phyloP scores from a whole-genome alignment of 2,113 vertebrate species.

The Leptobrachium ailaonicum region DNA sequence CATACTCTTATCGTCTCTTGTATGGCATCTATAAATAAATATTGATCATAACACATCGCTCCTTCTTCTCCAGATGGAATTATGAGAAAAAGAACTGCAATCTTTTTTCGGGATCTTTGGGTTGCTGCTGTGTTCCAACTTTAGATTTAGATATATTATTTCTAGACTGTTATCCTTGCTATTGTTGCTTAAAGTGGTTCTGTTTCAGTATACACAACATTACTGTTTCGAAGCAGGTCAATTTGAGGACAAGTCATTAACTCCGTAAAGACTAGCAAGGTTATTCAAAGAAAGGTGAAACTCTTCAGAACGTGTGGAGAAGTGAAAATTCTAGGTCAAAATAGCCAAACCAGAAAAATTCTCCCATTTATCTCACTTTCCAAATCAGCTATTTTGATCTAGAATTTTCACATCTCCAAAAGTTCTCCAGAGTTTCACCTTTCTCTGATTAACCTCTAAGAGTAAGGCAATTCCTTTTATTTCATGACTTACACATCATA shows the following conservation, averaged over 20 bases:
- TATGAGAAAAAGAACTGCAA: conserved; percentile 20
- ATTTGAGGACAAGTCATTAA: not conserved
- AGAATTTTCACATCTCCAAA: too few relatives aligned
- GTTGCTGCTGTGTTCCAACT: not conserved
- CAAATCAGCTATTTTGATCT: too few relatives aligned
- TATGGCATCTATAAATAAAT: conserved; percentile 39
- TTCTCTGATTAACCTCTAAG: too few relatives aligned
- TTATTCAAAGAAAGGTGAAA: too few relatives aligned
- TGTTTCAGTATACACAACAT: not conserved
- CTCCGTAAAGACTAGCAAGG: too few relatives aligned
- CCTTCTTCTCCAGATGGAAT: not conserved
- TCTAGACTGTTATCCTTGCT: not conserved
- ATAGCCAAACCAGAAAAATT: too few relatives aligned
- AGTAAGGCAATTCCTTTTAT: too few relatives aligned
- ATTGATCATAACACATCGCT: conserved; percentile 32
- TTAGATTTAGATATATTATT: not conserved
- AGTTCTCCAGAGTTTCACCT: too few relatives aligned
- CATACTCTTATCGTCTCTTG: conserved; percentile 33
- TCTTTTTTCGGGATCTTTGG: conserved; percentile 7
- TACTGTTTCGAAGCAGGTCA: not conserved
- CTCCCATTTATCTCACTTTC: too few relatives aligned
- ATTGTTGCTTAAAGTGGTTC: not conserved
- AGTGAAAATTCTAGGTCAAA: too few relatives aligned
- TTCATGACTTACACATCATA: too few relatives aligned
- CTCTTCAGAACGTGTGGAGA: too few relatives aligned